These are phyloP conservation scores for Campylorhamphus procurvoides DNA, from an alignment of 2,113 vertebrate species.

Conservation along the genomic window DNA sequence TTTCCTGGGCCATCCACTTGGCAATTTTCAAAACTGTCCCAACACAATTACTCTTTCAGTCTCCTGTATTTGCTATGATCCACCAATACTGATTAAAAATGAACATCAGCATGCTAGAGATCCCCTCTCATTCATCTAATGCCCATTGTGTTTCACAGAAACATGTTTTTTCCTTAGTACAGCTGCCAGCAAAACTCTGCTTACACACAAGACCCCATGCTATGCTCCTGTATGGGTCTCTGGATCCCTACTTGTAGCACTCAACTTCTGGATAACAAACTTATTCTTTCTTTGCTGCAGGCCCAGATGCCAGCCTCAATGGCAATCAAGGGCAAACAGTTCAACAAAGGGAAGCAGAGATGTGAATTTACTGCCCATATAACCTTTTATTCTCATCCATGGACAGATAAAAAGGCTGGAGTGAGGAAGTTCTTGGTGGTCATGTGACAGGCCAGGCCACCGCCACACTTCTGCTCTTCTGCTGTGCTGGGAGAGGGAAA, in stretches of 20 bases:
- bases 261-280: not conserved
- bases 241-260: not conserved
- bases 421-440: not conserved
- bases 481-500: not conserved
- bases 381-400: not conserved
- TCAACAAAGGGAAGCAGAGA: not conserved
- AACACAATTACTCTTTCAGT: not conserved
- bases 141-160: not conserved
- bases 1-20: not conserved
- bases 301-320: not conserved
- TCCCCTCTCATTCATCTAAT: not conserved
- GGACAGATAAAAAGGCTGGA: not conserved
- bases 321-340: not conserved
- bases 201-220: not conserved
- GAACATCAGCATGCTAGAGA: not conserved
- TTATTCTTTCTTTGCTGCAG: not conserved
- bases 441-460: not conserved
- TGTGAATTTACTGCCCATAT: not conserved
- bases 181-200: not conserved
- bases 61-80: not conserved
- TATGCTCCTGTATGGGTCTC: fast-evolving
- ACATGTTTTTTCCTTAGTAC: not conserved
- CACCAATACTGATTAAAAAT: not conserved
- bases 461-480: not conserved
- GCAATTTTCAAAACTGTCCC: not conserved